Evolutionary conservation across 2,888 invertebrate genomes (phyloP).

Genomic region (Hermodice carunculata): DNA sequence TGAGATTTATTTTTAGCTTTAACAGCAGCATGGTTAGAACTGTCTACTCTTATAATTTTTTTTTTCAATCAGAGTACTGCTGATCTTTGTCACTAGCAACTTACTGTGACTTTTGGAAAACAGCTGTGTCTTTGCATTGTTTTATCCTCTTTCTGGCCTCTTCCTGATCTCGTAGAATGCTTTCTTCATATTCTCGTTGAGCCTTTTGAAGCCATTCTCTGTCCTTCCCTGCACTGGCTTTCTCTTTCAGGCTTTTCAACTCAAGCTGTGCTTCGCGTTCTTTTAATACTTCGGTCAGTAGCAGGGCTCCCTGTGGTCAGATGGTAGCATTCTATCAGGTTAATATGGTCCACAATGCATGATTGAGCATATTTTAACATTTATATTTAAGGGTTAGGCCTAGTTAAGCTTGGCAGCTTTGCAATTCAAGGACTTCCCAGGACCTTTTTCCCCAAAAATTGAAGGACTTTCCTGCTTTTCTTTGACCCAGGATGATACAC

Average conservation of each 20-base stretch:
- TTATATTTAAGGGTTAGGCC: too few species aligned
- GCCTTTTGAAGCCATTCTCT: constrained; percentile 52
- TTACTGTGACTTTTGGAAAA: constrained; percentile 64
- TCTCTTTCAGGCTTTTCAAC: constrained; percentile 59
- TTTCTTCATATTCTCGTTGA: constrained; percentile 58
- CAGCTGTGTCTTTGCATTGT: constrained; percentile 49
- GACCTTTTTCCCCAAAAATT: too few species aligned
- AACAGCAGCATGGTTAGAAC: too few species aligned
- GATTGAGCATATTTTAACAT: too few species aligned
- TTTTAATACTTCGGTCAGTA: constrained; percentile 68
- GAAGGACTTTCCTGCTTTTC: too few species aligned
- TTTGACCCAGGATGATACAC: too few species aligned
- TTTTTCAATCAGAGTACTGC: constrained; percentile 10
- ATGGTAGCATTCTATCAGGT: too few species aligned
- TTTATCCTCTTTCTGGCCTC: constrained; percentile 51
- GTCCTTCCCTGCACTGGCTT: constrained; percentile 55
- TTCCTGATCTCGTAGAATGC: constrained; percentile 57
- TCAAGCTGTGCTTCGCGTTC: constrained; percentile 70
- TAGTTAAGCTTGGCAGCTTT: not conserved
- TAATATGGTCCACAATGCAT: too few species aligned
- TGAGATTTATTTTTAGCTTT: too few species aligned
- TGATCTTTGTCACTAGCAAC: constrained; percentile 28
- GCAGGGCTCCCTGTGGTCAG: constrained; percentile 64
- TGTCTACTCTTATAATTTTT: too few species aligned
- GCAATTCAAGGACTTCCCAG: too few species aligned